Evolutionary conservation across 2,113 vertebrate genomes (phyloP).

Genomic region (Pycnonotus jocosus): DNA sequence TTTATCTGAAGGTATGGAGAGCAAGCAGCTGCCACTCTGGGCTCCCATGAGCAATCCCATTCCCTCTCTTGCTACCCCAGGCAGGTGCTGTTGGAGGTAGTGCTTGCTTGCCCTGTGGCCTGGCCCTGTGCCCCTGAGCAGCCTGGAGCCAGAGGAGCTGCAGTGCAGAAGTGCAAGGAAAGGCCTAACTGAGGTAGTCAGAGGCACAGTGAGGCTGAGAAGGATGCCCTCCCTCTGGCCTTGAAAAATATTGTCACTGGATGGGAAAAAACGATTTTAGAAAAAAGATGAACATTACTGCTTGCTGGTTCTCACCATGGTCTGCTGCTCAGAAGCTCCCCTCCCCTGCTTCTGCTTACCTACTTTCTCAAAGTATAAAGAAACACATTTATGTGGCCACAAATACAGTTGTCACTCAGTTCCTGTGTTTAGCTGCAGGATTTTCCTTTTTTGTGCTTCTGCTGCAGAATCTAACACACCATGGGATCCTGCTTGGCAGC

Average conservation of each 20-base stretch:
- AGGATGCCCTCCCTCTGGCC: background rate
- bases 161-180: background rate
- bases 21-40: background rate
- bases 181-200: background rate
- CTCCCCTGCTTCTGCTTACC: background rate
- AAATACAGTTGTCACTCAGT: background rate
- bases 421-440: background rate
- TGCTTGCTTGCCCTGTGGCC: background rate
- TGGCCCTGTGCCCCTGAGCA: background rate
- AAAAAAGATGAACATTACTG: background rate
- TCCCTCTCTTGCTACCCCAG: background rate
- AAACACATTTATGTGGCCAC: background rate
- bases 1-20: background rate
- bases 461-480: background rate
- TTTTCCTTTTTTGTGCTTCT: background rate
- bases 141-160: background rate
- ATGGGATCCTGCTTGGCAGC: background rate
- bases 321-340: background rate
- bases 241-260: background rate
- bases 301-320: background rate
- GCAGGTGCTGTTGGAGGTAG: background rate
- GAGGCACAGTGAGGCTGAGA: background rate
- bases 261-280: background rate
- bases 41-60: background rate
- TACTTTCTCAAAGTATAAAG: background rate